Base-by-base conservation (phyloP, 2,113 vertebrate species). In the Nerophis ophidion region DNA sequence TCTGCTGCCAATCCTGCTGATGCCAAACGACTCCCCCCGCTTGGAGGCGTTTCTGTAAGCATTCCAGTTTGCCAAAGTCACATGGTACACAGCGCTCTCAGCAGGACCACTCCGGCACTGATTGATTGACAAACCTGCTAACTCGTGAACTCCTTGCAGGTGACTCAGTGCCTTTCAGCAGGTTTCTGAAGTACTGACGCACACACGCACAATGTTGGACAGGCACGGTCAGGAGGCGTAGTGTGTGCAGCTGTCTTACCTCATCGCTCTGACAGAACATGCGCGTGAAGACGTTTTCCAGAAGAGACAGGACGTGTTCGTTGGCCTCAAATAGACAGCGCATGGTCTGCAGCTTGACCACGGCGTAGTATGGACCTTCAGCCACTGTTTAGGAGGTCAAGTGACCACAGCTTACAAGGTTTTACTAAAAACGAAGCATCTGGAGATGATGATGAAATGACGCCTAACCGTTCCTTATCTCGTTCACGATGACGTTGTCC, bases 241-340 rank as follows among this genome's bases (percentile, higher is more conserved):
- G 7, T 7, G 40, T 7, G 35, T 12, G 3, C 7, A 12, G 47
- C 8, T 4, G 10, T 48, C 79, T 88, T 86, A 98, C 97, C 86
- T 98, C 95, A 78, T 97, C 93, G 52, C 96, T 99, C 83, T 99
- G 97, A 62, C 95, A 98, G 86, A 99, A 99, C 91, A 98, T 94
- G 9, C 95, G 96, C 0, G 95, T 96, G 73, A 98, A 99, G 57
- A 99, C 95, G 0, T 86, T 91, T 84, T 99, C 97, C 40, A 99
- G 88, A 5, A 98, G 90, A 49, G 91, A 95, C 70, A 98, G 91
- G 34, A 99, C 96, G 2, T 95, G 96, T 57, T 99, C 96, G 45
- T 98, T 97, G 1, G 97, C 97, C 88, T 98, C 93, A 72, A 98
- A 98, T 68, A 99, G 90, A 76, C 95, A 97, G 17, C 76, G 82